Base-by-base conservation (phyloP, 1,140 invertebrate species). In the Octopus sinensis region DNA sequence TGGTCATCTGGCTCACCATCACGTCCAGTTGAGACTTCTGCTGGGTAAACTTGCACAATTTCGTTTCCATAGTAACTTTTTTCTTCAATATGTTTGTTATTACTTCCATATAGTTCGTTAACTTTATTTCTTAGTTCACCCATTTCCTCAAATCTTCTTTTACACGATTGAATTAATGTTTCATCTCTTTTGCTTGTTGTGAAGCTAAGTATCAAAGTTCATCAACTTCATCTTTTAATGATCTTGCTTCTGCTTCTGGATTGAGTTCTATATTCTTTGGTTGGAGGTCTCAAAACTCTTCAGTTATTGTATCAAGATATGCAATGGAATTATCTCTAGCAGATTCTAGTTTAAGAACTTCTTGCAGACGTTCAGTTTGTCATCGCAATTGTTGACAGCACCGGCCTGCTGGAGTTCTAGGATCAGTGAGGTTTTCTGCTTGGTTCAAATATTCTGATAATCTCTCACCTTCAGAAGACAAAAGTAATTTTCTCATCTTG, bases 141-240 rank as follows among this genome's bases (percentile, higher is more conserved):
- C 87, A 96, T 93, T 86, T 98, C 97, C 91, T 98, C 90, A 85
- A 98, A 92, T 91, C 97, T 96, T 88, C 97, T 98, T 89, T 98
- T 98, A 87, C 98, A 98, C 0, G 94, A 95, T 78, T 96, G 95
- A 80, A 98, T 94, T 4, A 95, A 94, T 6, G 94, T 92, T 91
- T 98, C 97, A 86, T 96, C 94, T 76, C 96, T 95, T 82, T 95
- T 82, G 91, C 91, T 43, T 43, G 30, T 43, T 43, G 30, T 43
- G 30, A 96, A 53, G 96, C 96, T 0, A 95, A 95, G 91, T 98
- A 96, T 9, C 95, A 92, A 7, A 98, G 89, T 4, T 96, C 95
- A 90, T 99, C 97, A 9, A 99, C 92, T 92, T 99, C 97, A 91
- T 98, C 97, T 84, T 91, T 91, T 78, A 92, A 83, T 52, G 85